Base-by-base conservation (phyloP, 2,113 vertebrate genomes). In the Tragelaphus strepsiceros region DNA sequence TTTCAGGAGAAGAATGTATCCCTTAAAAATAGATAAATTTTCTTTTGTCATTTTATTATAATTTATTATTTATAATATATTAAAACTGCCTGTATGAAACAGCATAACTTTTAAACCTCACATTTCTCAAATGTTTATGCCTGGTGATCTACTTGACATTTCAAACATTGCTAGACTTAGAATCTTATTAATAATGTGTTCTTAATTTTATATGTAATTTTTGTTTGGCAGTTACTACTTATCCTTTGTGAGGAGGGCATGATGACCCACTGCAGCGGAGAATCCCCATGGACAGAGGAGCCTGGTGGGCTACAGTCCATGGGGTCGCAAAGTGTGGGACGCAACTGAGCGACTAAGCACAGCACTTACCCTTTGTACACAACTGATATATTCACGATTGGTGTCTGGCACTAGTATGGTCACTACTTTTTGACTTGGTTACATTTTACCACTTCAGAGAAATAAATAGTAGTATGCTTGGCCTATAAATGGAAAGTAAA, bases 401-500 rank as follows among this genome's bases (percentile, higher is more conserved):
- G 24, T 61, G 35, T 86, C 94, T 77, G 74, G 26, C 90, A 43
- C 28, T 64, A 80, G 7, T 26, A 58, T 11, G 5, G 67, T 22
- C 67, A 39, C 67, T 71, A 22, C n/a, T 71, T n/a, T 71, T 39
- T 35, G 26, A 67, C 39, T 10, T 90, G 77, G 5, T 78, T 92
- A 16, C 54, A 13, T 84, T 86, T 89, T 95, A 86, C 39, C 86
- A 56, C 39, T 94, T 91, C 0, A 16, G 90, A 95, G 82, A 96
- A 92, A 53, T 15, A 77, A 90, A 0, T 26, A 80, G 46, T 58
- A 95, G 9, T 95, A 28, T 90, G 32, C 59, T 84, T 74, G 64
- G 13, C 74, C 30, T 94, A 59, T 93, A 97, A 97, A n/a, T 80
- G 32, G 28, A 88, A 88, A 97, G 61, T 46, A 81, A 53, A 91